Conservation (phyloP, 2,113 vertebrate genomes). For the Marmota flaviventris region DNA sequence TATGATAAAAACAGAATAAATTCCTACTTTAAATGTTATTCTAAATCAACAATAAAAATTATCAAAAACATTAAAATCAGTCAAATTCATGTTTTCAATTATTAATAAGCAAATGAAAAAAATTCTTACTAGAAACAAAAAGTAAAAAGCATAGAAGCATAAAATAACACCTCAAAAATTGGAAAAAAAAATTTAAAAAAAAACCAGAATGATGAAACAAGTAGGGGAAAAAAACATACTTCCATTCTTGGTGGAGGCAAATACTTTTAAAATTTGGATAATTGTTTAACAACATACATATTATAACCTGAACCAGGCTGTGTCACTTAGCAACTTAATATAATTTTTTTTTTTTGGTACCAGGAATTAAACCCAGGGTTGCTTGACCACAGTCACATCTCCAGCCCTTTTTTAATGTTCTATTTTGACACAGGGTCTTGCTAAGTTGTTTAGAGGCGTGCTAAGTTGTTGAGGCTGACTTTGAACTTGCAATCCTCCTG, state of each 20-base stretch:
- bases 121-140: neutral
- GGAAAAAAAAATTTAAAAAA: neutral
- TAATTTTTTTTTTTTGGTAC: neutral
- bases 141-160: conserved; percentile 8
- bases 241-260: neutral
- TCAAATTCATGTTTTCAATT: neutral
- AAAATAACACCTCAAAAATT: neutral
- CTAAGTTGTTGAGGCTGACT: no score
- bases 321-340: neutral
- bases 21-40: neutral
- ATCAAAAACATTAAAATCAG: neutral
- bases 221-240: neutral
- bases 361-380: no score
- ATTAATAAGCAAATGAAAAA: neutral
- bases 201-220: neutral
- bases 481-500: no score
- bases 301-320: neutral
- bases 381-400: no score
- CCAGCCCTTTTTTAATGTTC: no score
- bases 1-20: neutral
- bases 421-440: no score
- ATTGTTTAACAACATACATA: neutral
- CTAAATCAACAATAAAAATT: neutral
- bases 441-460: no score
- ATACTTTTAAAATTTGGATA: neutral